Evolutionary conservation across 2,113 vertebrate species (phyloP), one percentile per base, ranked within the genome.

Genomic region (Apeltes quadracus): DNA sequence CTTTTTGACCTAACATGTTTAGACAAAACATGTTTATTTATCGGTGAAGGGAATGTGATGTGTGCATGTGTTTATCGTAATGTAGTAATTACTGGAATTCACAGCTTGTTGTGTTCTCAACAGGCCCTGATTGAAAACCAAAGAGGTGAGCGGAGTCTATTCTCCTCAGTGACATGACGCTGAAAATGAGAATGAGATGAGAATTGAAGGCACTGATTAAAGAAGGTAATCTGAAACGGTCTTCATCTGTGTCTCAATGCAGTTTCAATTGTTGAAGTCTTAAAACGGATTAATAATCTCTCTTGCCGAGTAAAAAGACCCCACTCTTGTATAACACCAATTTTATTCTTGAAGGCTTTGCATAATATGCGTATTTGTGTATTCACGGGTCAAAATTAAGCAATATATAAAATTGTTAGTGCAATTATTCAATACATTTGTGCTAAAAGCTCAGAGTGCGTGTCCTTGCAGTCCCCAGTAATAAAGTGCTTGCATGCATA

Each of bases 401-500:
- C n/a, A 65, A 46, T 59, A 61, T 39, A 65, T 25, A 23, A 54
- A 84, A 38, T 6, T 13, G 23, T 41, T 43, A 22, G 43, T 46
- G 55, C 66, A 43, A 41, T 38, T 29, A 51, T 61, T 44, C 15
- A 51, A 39, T 32, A 12, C 27, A 69, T 59, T 27, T 8, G 5
- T 75, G 69, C 61, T 57, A 12, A 66, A 80, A 81, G 70, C 53
- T 78, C 38, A 72, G 27, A 53, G 34, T 46, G 14, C 58, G 22
- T 74, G 53, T 68, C 20, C 13, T 48, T 1, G 41, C 25, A 73
- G 61, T 69, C 38, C 46, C 79, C 39, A 18, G 10, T 67, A 15
- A 78, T 88, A 84, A 88, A 87, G 87, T 87, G 87, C 86, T 81
- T 77, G 81, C 75, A 88, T 83, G 81, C 81, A 51, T 75, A 71